A percentile compares a stretch with the other conserved stretches of the same genome.
These are phyloP conservation scores for Scelioninae gen. 1 DNA, from an alignment of 2,888 invertebrate species.

Conservation along the genomic window DNA sequence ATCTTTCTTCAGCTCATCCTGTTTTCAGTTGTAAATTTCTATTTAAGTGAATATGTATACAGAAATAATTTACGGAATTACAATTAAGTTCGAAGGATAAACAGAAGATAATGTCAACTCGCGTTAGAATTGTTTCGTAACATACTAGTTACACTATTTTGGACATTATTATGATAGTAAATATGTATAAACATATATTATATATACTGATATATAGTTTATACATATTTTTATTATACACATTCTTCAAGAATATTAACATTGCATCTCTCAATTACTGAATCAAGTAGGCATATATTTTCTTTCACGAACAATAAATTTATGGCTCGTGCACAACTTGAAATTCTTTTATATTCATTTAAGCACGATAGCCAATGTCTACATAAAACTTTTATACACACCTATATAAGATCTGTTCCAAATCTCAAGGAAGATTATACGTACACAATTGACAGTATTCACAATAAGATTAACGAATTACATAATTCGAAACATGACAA, in stretches of 20 bases:
- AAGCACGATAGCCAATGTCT: slow-evolving; percentile 76
- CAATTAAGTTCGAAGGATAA: slow-evolving; percentile 24
- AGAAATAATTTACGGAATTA: slow-evolving; percentile 47
- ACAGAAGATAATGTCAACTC: slow-evolving; percentile 32
- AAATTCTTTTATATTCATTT: slow-evolving; percentile 55
- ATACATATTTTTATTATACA: slow-evolving; percentile 56
- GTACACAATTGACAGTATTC: slow-evolving; percentile 64
- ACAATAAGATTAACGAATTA: slow-evolving; percentile 67
- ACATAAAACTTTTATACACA: slow-evolving; percentile 74
- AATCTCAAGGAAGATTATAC: slow-evolving; percentile 64
- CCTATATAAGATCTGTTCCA: slow-evolving; percentile 67
- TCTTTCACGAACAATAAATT: slow-evolving; percentile 63
- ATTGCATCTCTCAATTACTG: slow-evolving; percentile 55
- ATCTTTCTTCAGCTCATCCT: neutral
- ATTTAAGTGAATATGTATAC: slow-evolving; percentile 19
- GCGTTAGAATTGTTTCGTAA: slow-evolving; percentile 49
- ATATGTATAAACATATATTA: slow-evolving; percentile 53
- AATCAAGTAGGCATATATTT: slow-evolving; percentile 58
- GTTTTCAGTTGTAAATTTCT: slow-evolving; percentile 21
- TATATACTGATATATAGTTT: slow-evolving; percentile 50
- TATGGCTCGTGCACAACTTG: slow-evolving; percentile 58
- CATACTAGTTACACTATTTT: slow-evolving; percentile 62
- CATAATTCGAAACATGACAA: slow-evolving; percentile 65
- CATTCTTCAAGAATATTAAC: slow-evolving; percentile 67
- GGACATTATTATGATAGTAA: slow-evolving; percentile 46